A percentile compares a stretch with the other conserved stretches of the same genome.
These are phyloP conservation scores for Isichthys henryi DNA, from an alignment of 2,113 vertebrate species.

Conservation along the genomic window DNA sequence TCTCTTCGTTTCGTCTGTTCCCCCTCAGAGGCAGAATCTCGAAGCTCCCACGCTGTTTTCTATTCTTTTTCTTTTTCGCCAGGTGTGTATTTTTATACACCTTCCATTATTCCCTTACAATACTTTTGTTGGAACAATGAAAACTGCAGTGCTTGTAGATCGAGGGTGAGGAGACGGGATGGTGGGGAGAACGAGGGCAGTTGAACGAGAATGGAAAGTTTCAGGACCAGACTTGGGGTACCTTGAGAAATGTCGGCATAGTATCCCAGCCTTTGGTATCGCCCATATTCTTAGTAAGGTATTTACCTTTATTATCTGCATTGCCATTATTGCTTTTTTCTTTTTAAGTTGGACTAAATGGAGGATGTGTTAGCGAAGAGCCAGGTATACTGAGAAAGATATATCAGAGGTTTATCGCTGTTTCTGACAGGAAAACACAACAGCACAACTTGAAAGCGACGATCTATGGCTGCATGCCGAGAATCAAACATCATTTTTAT, in stretches of 20 bases:
- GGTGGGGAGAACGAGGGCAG: neutral
- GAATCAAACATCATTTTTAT: neutral
- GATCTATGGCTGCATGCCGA: neutral
- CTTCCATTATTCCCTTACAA: neutral
- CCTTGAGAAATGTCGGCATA: neutral
- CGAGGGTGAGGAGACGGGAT: neutral
- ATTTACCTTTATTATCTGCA: neutral
- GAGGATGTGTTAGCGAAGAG: neutral
- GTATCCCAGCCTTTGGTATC: neutral
- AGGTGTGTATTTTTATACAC: slow-evolving; percentile 1
- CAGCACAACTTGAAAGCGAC: neutral
- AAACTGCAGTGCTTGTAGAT: neutral
- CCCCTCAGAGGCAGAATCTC: neutral
- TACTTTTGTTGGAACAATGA: neutral
- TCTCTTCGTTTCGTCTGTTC: neutral
- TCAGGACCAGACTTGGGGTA: neutral
- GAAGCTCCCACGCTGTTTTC: neutral
- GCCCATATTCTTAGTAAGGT: neutral
- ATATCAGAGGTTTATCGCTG: neutral
- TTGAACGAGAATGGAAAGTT: neutral
- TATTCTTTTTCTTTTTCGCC: neutral
- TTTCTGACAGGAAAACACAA: neutral
- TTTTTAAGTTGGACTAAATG: neutral
- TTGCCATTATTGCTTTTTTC: neutral
- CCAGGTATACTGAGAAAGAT: neutral